Evolutionary conservation across 1,140 invertebrate genomes (phyloP).

Genomic region (Daktulosphaira vitifoliae): DNA sequence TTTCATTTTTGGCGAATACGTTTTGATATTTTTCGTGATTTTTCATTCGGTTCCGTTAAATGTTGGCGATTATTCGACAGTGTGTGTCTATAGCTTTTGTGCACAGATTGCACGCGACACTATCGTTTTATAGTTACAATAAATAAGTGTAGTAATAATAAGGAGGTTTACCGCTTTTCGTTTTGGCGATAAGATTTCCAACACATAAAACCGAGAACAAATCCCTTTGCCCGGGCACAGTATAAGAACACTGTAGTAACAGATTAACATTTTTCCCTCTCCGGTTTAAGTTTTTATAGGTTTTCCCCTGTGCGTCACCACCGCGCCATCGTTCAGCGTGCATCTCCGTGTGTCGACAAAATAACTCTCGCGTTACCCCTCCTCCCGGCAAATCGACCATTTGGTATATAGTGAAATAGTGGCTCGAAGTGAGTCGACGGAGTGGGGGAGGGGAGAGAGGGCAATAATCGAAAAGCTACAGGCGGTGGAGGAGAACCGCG

Average conservation of each 20-base stretch:
- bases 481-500: conserved; percentile 22
- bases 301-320: not conserved
- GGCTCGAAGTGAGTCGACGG: not conserved
- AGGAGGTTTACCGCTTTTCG: too few species aligned
- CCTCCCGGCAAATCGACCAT: conserved; percentile 31
- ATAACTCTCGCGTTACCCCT: conserved; percentile 24
- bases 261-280: conserved; percentile 25
- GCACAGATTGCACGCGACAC: too few species aligned
- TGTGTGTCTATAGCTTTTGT: not conserved
- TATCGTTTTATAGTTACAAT: too few species aligned
- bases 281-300: conserved; percentile 29
- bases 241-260: conserved; percentile 22
- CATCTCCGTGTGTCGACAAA: conserved; percentile 18
- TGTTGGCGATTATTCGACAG: not conserved
- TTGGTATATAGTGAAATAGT: not conserved
- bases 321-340: not conserved
- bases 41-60: conserved; percentile 9
- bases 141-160: too few species aligned
- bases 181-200: too few species aligned
- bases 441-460: not conserved
- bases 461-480: conserved; percentile 34
- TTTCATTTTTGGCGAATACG: conserved; percentile 7
- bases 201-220: too few species aligned
- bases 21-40: conserved; percentile 21
- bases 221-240: too few species aligned